Base-by-base conservation (phyloP, 92 coral and sea anemone genomes). In the Palythoa heliodiscus region DNA sequence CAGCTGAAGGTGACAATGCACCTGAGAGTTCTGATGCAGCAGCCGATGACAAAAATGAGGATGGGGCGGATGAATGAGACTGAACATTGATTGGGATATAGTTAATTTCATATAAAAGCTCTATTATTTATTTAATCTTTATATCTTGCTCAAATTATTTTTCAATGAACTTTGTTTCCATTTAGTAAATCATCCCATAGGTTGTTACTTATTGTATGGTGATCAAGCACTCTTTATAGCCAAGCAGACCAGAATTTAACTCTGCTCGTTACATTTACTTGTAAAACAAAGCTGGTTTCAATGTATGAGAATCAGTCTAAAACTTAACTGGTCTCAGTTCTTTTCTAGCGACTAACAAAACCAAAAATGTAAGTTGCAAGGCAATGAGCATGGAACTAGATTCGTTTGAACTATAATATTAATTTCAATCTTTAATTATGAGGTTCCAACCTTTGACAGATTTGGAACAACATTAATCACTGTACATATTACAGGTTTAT, bases 1-100 rank as follows among this genome's bases (percentile, higher is more conserved):
- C 87, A 9, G 86, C 76, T 14, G 94, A 40, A 29, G 71, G 24
- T 89, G 87, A 38, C 83, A 83, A 22, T 17, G 54, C 66, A n/a
- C 83, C 55, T n/a, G 54, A 78, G 20, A 40, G 83, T 78, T 78
- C 72, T 10, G 83, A 78, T 9, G 52, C 72, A 17, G 38, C 63
- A 0, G 73, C 75, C 40, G 91, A 83, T 29, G 91, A 78, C 29
- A 70, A 78, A 14, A 92, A 66, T 20, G 94, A 87, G 76, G 82
- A 52, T 22, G 76, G 83, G 24, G 92, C 78, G 70, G 90, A 73
- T 5, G 63, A 63, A 14, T 58, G 47, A 13, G 84, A 74, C 74
- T 93, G 73, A 83, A 80, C 79, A 83, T 71, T 52, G 37, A 83
- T 29, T 29, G 55, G 68, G 5, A 52, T 52, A 40, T 22, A 71